Evolutionary conservation across 2,113 vertebrate genomes (phyloP).

Genomic region (Chaetops frenatus): DNA sequence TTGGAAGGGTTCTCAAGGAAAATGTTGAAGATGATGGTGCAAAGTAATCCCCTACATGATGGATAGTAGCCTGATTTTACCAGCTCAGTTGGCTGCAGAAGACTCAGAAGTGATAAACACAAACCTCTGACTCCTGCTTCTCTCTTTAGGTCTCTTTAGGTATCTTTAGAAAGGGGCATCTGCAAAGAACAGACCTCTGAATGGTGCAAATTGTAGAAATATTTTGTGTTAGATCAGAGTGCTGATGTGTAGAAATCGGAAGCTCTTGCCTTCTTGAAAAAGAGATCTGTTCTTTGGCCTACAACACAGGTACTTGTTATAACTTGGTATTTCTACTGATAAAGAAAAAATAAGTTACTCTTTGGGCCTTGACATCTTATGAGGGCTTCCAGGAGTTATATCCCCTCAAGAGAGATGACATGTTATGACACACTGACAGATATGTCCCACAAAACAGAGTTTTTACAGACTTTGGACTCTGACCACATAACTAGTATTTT

Average conservation of each 20-base stretch:
- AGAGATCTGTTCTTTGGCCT: background rate
- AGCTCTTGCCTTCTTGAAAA: background rate
- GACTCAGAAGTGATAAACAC: background rate
- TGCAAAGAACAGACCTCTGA: background rate
- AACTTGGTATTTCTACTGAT: slow-evolving; percentile 6
- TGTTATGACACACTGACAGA: slow-evolving; percentile 42
- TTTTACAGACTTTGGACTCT: slow-evolving; percentile 55
- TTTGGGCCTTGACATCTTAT: slow-evolving; percentile 46
- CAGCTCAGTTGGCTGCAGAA: background rate
- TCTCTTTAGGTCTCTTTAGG: background rate
- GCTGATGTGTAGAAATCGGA: background rate
- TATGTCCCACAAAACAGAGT: slow-evolving; percentile 32
- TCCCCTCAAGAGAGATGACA: slow-evolving; percentile 9
- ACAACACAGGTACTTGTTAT: slow-evolving; percentile 16
- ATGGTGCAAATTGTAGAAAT: background rate
- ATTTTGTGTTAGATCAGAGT: background rate
- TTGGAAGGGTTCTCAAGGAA: background rate
- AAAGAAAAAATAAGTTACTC: background rate
- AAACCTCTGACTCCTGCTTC: background rate
- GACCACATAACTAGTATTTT: slow-evolving; percentile 15
- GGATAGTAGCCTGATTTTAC: background rate
- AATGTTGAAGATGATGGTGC: background rate
- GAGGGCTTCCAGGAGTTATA: slow-evolving; percentile 2
- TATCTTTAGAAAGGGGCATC: background rate
- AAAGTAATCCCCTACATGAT: background rate